These are phyloP conservation scores for Pristionchus exspectatus DNA, from an alignment of 2,888 invertebrate species.

Conservation along the genomic window DNA sequence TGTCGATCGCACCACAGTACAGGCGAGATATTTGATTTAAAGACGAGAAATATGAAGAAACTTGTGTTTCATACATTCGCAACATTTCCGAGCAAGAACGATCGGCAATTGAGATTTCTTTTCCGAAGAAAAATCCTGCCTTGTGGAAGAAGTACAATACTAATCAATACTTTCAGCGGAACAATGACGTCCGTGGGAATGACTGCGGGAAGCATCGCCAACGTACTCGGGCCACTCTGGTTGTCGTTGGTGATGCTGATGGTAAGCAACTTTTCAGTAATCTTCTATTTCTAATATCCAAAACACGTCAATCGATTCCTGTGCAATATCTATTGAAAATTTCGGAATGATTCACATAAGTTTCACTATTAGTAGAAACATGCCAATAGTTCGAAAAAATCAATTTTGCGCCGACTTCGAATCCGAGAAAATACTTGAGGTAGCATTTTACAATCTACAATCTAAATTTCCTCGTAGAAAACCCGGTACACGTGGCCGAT, in stretches of 20 bases:
- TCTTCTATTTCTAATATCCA: no score
- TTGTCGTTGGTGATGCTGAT: slow-evolving; percentile 37
- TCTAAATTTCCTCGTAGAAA: background rate
- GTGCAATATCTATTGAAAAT: no score
- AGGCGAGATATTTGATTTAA: background rate
- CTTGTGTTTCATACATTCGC: no score
- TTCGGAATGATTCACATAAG: background rate
- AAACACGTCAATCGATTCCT: no score
- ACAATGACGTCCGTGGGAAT: slow-evolving; percentile 52
- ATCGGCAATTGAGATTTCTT: no score
- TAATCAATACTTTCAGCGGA: no score
- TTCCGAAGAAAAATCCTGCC: no score
- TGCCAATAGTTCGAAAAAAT: background rate
- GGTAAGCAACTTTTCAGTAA: background rate
- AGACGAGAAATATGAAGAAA: no score
- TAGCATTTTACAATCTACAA: background rate
- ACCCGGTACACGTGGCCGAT: slow-evolving; percentile 52
- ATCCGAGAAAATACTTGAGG: background rate
- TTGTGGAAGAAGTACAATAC: no score
- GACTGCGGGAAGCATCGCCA: slow-evolving; percentile 54
- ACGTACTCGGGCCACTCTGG: slow-evolving; percentile 35
- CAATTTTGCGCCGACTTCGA: background rate
- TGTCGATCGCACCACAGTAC: slow-evolving; percentile 53
- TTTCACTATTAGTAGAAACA: background rate
- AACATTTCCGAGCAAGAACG: no score